Base-by-base conservation (phyloP, 2,113 vertebrate genomes). In the Lucifuga dentata region DNA sequence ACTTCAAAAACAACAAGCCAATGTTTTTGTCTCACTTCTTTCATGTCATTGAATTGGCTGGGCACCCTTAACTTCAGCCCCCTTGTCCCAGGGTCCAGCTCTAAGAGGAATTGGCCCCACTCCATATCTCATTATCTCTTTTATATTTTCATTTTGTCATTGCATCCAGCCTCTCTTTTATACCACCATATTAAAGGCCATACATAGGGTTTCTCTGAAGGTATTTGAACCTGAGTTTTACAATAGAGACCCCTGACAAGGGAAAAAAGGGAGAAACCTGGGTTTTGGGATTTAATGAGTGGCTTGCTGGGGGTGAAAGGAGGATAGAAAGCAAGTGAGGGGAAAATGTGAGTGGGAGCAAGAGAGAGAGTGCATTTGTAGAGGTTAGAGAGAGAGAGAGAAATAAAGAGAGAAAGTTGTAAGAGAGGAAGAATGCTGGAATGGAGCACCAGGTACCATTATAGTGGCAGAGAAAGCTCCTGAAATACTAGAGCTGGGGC, bases 401-500 rank as follows among this genome's bases (percentile, higher is more conserved):
- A 13, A 44, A 13, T n/a, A n/a, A n/a, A 75, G 56, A 51, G 76
- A 81, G 61, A 75, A 67, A 77, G 76, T 39, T 60, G 78, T 63
- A 68, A 72, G 69, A 80, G 79, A 76, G 85, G 73, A 84, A 90
- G 90, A 87, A 85, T 79, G 82, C 84, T 91, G 85, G 93, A 93
- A 92, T 93, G 94, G 95, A 95, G 95, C 93, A 95, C 94, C 93
- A 94, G 95, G 95, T 94, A 95, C 94, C 92, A 95, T 95, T 97
- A 97, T 97, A 95, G 95, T 95, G 93, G 94, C 91, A 95, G 95
- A 95, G 95, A 96, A 96, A 96, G 96, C 96, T 96, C 94, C 95
- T 96, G 95, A 96, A 98, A 98, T 98, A 98, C 96, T 94, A 97
- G 96, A 98, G 96, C 95, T 93, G 93, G 95, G 95, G 96, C 94